Evolutionary conservation across 2,888 invertebrate genomes (phyloP).

Genomic region (Drosophila colorata): DNA sequence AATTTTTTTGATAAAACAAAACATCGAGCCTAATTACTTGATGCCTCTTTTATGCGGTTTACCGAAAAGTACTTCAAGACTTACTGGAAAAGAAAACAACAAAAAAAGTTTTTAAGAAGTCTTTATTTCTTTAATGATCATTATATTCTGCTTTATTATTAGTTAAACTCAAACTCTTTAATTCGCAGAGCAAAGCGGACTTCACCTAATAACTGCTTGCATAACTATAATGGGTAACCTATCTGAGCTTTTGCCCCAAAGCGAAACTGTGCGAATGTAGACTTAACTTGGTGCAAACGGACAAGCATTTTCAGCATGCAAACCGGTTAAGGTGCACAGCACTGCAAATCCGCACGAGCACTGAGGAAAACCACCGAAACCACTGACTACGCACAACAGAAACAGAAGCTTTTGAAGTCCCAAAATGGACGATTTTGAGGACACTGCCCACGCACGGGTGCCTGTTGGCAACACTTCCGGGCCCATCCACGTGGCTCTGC

Average conservation of each 20-base stretch:
- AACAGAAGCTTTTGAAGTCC: neutral
- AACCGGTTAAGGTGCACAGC: constrained; percentile 4
- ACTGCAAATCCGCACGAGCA: neutral
- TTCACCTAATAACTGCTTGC: too few relatives aligned
- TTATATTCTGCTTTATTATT: too few relatives aligned
- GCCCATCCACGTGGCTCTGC: neutral
- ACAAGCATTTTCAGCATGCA: constrained; percentile 23
- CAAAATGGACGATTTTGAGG: constrained; percentile 42
- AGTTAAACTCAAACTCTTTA: neutral
- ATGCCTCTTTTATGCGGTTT: too few relatives aligned
- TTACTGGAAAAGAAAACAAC: too few relatives aligned
- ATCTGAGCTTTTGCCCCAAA: neutral
- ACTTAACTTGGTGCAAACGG: constrained; percentile 2
- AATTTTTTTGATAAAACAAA: neutral
- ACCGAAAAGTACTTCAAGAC: too few relatives aligned
- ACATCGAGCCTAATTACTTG: too few relatives aligned
- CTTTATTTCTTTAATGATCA: too few relatives aligned
- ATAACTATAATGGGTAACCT: neutral
- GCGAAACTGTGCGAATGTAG: constrained; percentile 16
- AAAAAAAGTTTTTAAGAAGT: neutral
- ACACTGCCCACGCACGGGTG: constrained; percentile 12
- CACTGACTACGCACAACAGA: neutral
- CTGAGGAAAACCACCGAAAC: too few relatives aligned
- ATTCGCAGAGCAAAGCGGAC: constrained; percentile 18
- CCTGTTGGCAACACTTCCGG: constrained; percentile 5